Percentiles rank a stretch among this genome's conserved stretches.
phyloP scores from a whole-genome alignment of 2,797 vertebrate species.

The Urosaurus nigricauda region DNA sequence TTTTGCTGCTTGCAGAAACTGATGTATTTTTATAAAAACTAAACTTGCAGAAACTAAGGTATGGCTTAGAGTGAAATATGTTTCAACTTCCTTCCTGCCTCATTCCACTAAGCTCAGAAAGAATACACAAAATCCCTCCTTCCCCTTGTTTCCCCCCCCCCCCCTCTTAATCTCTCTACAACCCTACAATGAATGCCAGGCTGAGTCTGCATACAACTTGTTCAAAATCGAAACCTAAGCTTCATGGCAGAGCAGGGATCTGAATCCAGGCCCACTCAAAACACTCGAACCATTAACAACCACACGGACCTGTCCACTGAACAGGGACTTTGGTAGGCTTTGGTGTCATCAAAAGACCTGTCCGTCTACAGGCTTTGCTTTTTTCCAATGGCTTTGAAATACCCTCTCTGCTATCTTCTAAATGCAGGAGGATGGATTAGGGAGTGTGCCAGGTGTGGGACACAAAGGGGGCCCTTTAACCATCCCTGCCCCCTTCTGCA shows the following conservation, averaged over 20 bases:
- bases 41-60: not conserved
- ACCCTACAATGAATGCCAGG: not conserved
- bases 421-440: not conserved
- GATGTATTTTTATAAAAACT: too few species aligned
- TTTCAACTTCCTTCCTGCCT: not conserved
- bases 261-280: not conserved
- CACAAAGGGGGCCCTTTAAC: not conserved
- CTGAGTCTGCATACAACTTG: not conserved
- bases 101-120: not conserved
- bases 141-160: too few species aligned
- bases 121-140: not conserved
- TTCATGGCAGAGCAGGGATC: not conserved
- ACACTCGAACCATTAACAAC: not conserved
- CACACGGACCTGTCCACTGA: not conserved
- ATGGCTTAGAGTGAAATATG: not conserved
- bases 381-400: not conserved
- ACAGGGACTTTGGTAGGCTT: too few species aligned
- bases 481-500: not conserved
- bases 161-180: not conserved
- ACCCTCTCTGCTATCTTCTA: not conserved
- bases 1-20: not conserved
- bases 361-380: accelerated
- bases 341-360: not conserved
- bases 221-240: not conserved
- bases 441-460: too few species aligned